phyloP scores from a whole-genome alignment of 2,113 vertebrate genomes.

The Actenoides lindsayi region DNA sequence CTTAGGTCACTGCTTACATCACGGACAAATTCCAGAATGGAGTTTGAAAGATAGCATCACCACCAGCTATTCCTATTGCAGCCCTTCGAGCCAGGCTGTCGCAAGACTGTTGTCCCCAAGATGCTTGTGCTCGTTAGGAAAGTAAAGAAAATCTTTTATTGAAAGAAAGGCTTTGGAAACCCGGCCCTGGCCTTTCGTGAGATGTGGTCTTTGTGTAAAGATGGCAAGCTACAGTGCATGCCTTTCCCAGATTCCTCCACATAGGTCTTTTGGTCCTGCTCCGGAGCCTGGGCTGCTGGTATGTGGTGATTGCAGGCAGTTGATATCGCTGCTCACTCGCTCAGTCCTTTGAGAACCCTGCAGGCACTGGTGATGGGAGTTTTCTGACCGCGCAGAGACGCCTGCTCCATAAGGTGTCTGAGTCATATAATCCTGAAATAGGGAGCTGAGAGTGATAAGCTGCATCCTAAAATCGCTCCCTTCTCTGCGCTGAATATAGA shows the following conservation, averaged over 20 bases:
- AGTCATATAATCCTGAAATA: slow-evolving; percentile 7
- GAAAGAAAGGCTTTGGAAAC: not conserved
- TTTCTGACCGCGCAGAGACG: not conserved
- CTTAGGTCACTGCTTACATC: not conserved
- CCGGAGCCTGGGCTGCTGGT: fast-evolving
- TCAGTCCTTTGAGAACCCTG: not conserved
- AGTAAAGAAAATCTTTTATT: not conserved
- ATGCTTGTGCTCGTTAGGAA: not conserved
- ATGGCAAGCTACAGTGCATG: not conserved
- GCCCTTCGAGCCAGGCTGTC: not conserved
- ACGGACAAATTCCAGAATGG: not conserved
- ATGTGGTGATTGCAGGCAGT: not conserved
- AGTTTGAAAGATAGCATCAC: not conserved
- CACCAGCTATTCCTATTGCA: not conserved
- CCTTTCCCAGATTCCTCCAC: not conserved
- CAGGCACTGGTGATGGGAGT: not conserved
- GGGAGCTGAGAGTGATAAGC: not conserved
- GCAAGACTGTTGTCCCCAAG: not conserved
- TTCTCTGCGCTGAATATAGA: not conserved
- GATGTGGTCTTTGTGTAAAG: not conserved
- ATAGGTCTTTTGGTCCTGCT: not conserved
- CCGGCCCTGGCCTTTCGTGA: not conserved
- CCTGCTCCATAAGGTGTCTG: not conserved
- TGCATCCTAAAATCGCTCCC: not conserved
- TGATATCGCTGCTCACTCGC: not conserved